Percentiles rank a stretch among this genome's conserved stretches.
phyloP scores from a whole-genome alignment of 2,888 invertebrate species.

The Polyommatus iphigenia region DNA sequence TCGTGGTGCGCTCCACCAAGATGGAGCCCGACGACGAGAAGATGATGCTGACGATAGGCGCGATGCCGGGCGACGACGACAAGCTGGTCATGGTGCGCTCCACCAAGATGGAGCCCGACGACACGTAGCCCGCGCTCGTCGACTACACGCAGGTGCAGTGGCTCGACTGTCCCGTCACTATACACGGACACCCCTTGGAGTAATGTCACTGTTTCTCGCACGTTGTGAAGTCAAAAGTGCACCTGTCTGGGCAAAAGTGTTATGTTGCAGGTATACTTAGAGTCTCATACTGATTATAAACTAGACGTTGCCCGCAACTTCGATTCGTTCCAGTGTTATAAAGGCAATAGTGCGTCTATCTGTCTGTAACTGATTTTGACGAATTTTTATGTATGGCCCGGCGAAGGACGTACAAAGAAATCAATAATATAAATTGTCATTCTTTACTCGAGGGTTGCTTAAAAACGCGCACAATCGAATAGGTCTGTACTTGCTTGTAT shows the following conservation, averaged over 20 bases:
- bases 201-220: background rate
- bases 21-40: conserved; percentile 83
- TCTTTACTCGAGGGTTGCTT: background rate
- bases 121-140: conserved; percentile 56
- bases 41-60: conserved; percentile 86
- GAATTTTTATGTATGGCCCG: background rate
- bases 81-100: conserved; percentile 64
- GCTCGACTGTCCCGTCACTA: conserved; percentile 5
- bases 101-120: conserved; percentile 62
- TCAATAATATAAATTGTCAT: background rate
- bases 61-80: conserved; percentile 80
- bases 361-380: background rate
- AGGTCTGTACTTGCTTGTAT: conserved; percentile 14
- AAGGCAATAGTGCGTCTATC: background rate
- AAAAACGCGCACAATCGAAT: background rate
- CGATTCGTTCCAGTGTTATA: no score
- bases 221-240: background rate
- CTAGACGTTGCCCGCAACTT: no score
- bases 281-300: no score
- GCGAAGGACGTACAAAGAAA: background rate
- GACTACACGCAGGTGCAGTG: conserved; percentile 18
- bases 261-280: no score
- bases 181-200: background rate
- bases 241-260: background rate
- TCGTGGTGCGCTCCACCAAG: conserved; percentile 61